phyloP scores from a whole-genome alignment of 2,113 vertebrate species.

The Zootoca vivipara region DNA sequence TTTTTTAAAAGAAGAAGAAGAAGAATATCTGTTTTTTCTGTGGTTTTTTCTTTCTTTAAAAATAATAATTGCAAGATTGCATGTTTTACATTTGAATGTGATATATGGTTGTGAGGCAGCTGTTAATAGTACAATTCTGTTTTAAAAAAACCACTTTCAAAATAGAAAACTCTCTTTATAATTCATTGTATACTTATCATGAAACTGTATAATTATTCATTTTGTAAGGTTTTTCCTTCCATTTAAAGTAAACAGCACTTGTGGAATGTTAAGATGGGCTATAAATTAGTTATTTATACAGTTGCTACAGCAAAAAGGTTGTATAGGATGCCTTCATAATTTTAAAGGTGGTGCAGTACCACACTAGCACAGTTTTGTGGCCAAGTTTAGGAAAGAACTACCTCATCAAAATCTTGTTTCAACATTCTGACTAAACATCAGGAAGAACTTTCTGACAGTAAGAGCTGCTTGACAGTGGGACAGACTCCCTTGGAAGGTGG shows the following conservation, averaged over 20 bases:
- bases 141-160: neutral
- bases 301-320: neutral
- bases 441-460: no score
- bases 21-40: neutral
- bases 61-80: neutral
- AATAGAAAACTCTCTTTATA: neutral
- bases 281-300: neutral
- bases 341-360: neutral
- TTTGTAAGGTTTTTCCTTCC: neutral
- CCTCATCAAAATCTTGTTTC: neutral
- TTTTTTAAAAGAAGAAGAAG: neutral
- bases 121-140: neutral
- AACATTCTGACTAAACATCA: no score
- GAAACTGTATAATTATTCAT: neutral
- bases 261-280: neutral
- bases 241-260: neutral
- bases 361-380: neutral
- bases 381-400: neutral
- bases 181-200: neutral
- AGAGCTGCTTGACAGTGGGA: no score
- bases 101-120: neutral
- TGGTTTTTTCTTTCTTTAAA: neutral
- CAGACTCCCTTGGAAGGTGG: no score
- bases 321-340: neutral
- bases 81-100: neutral